phyloP scores from a whole-genome alignment of 1,140 invertebrate genomes.

The Drosophila nasuta region DNA sequence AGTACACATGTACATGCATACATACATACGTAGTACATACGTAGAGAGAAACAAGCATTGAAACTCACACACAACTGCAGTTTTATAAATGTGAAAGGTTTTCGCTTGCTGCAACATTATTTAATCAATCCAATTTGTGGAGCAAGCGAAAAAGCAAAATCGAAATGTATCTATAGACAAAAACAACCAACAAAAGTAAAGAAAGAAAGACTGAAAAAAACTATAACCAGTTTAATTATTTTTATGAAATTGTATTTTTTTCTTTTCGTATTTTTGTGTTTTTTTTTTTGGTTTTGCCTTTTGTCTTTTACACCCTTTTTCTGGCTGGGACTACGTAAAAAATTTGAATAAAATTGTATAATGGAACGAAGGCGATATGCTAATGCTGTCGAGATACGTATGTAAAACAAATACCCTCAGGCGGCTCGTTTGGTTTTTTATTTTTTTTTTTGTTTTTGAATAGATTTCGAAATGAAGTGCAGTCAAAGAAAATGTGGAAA shows the following conservation, averaged over 20 bases:
- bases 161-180: slow-evolving; percentile 68
- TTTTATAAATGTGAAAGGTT: slow-evolving; percentile 79
- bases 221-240: slow-evolving; percentile 82
- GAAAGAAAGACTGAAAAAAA: slow-evolving; percentile 41
- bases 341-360: slow-evolving; percentile 82
- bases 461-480: slow-evolving; percentile 56
- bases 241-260: slow-evolving; percentile 73
- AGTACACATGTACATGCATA: slow-evolving; percentile 28
- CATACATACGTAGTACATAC: background rate
- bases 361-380: slow-evolving; percentile 51
- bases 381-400: slow-evolving; percentile 47
- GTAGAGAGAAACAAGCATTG: background rate
- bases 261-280: slow-evolving; percentile 28
- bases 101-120: slow-evolving; percentile 83
- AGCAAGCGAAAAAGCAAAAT: slow-evolving; percentile 73
- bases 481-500: slow-evolving; percentile 39
- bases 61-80: slow-evolving; percentile 36
- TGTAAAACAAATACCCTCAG: slow-evolving; percentile 55
- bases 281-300: slow-evolving; percentile 30
- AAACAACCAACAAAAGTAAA: slow-evolving; percentile 26
- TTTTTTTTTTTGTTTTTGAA: slow-evolving; percentile 41
- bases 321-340: slow-evolving; percentile 33
- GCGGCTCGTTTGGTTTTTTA: slow-evolving; percentile 57
- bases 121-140: slow-evolving; percentile 83
- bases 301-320: slow-evolving; percentile 47